Evolutionary conservation across 2,797 vertebrate species (phyloP), one percentile per base, ranked within the genome.

Genomic region (Pangasius djambal): DNA sequence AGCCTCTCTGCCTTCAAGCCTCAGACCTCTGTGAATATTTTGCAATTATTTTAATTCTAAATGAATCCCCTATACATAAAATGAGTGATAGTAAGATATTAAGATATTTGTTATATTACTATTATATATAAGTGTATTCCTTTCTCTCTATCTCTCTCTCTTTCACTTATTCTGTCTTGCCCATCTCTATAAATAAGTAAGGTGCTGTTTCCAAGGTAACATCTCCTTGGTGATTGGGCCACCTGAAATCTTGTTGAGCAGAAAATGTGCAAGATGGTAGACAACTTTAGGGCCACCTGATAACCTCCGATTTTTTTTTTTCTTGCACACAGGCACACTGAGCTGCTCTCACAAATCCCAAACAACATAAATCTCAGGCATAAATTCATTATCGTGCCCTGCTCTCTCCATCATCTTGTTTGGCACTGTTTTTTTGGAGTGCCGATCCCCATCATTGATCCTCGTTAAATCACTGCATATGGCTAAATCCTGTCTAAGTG

Each of bases 151-250:
- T 10, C 20, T 25, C 37, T 72, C 65, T 74, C 90, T 70, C 65
- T 44, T 9, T 34, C 48, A 34, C 48, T 70, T 85, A 50, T 52
- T 93, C 93, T 93, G 57, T 93, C 92, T 92, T 86, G 89, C 89
- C 87, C 48, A 92, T 90, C 93, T 93, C 95, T 96, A 96, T 95
- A 96, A 97, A 96, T 96, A 96, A 95, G 95, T 94, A 95, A 96
- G 94, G 93, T 95, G 93, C 94, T 92, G 96, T 97, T 97, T 96
- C 96, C 96, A 96, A 94, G 96, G 96, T 96, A 96, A 97, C 96
- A 93, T 93, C 93, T 95, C 96, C 91, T 89, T 92, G 89, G 95
- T 96, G 95, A 95, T 94, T 94, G 92, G 91, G 94, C 94, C 94
- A 95, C 93, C 94, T 96, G 93, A 95, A 94, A 94, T 95, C 91